Conservation (phyloP, 2,888 invertebrate species). For the Beris chalybata region DNA sequence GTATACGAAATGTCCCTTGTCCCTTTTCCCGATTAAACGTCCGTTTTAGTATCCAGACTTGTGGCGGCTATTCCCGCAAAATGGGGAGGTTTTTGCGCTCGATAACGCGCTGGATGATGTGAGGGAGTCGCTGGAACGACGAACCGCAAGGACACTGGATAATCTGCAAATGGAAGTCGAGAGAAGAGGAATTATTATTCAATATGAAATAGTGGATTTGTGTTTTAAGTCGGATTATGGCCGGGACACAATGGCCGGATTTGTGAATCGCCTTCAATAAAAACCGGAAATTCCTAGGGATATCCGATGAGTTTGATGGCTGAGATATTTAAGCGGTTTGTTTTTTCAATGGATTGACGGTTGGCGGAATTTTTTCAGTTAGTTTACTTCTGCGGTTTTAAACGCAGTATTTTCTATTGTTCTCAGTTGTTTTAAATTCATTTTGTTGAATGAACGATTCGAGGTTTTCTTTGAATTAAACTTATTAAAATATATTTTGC, state of each 20-base stretch:
- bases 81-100: no score
- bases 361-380: not conserved
- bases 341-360: slow-evolving; percentile 35
- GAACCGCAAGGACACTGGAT: slow-evolving; percentile 8
- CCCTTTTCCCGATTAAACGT: not conserved
- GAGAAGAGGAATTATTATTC: slow-evolving; percentile 37
- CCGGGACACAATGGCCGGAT: slow-evolving; percentile 31
- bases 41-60: not conserved
- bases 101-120: not conserved
- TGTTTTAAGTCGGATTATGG: slow-evolving; percentile 36
- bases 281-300: slow-evolving; percentile 32
- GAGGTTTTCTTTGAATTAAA: no score
- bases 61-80: not conserved
- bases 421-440: no score
- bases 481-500: no score
- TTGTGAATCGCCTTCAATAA: slow-evolving; percentile 28
- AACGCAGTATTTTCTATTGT: no score
- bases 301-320: slow-evolving; percentile 36
- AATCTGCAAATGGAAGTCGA: slow-evolving; percentile 38
- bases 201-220: slow-evolving; percentile 38
- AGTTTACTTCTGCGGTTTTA: no score
- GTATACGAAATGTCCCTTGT: not conserved
- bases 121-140: slow-evolving; percentile 1
- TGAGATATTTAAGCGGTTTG: slow-evolving; percentile 29
- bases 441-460: no score